phyloP scores from a whole-genome alignment of 2,113 vertebrate genomes.

The Bos indicus region DNA sequence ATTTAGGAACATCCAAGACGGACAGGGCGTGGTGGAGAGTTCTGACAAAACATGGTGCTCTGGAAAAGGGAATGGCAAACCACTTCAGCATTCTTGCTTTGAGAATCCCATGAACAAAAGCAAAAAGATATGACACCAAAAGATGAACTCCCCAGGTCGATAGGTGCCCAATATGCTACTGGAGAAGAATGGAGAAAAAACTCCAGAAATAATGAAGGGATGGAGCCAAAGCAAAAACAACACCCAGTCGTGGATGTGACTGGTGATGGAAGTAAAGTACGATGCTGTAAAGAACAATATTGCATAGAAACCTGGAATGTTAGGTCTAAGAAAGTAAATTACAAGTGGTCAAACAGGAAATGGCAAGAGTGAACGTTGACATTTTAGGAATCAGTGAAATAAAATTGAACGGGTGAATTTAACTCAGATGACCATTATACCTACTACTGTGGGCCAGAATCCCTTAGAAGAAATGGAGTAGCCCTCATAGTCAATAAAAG shows the following conservation, averaged over 20 bases:
- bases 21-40: neutral
- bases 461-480: neutral
- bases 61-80: neutral
- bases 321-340: neutral
- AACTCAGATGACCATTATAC: neutral
- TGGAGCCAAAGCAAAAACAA: neutral
- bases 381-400: neutral
- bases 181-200: neutral
- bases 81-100: neutral
- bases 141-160: neutral
- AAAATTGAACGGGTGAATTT: neutral
- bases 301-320: neutral
- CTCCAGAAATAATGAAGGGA: neutral
- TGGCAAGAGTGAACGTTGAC: neutral
- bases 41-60: neutral
- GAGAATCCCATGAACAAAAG: neutral
- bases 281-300: neutral
- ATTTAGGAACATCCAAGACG: neutral
- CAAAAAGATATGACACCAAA: neutral
- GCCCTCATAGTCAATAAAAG: neutral
- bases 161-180: neutral
- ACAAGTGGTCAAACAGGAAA: neutral
- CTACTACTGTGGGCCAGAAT: neutral
- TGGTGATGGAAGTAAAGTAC: neutral
- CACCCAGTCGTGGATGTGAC: neutral